These are phyloP conservation scores for Vesta saturnalis DNA, from an alignment of 2,888 invertebrate species.

Conservation along the genomic window DNA sequence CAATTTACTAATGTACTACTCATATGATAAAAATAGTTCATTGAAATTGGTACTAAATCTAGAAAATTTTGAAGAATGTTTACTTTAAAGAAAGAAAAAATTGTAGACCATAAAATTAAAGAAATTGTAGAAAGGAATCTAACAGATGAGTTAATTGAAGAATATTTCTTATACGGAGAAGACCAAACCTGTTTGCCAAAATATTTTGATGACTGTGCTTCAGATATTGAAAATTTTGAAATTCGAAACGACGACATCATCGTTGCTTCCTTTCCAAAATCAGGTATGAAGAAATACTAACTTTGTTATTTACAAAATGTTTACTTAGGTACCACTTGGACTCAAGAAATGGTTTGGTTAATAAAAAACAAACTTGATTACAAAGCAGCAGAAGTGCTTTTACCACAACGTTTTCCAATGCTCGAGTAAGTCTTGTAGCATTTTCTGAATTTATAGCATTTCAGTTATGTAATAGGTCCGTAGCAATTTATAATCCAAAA, in stretches of 20 bases:
- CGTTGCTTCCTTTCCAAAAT: slow-evolving; percentile 62
- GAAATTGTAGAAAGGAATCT: not conserved
- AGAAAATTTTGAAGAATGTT: no score
- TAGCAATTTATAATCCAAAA: not conserved
- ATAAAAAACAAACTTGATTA: slow-evolving; percentile 72
- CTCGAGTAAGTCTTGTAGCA: slow-evolving; percentile 69
- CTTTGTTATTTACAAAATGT: no score
- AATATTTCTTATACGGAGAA: slow-evolving; percentile 52
- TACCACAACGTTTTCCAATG: slow-evolving; percentile 74
- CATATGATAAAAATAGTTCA: no score
- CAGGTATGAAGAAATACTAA: no score
- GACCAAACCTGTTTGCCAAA: slow-evolving; percentile 56
- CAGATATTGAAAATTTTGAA: slow-evolving; percentile 61
- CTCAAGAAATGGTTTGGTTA: slow-evolving; percentile 79
- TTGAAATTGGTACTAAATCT: no score
- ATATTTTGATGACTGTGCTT: slow-evolving; percentile 57
- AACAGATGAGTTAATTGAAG: slow-evolving; percentile 20
- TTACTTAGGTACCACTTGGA: slow-evolving; percentile 80
- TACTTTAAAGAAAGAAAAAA: not conserved
- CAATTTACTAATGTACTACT: no score
- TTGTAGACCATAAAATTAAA: not conserved
- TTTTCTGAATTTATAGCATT: not conserved
- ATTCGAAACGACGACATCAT: slow-evolving; percentile 62
- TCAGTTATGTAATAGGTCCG: not conserved
- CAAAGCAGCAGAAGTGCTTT: slow-evolving; percentile 64